A percentile compares a stretch with the other conserved stretches of the same genome.
Conservation (phyloP, 2,888 invertebrate species). For the Zelleria hepariella region DNA sequence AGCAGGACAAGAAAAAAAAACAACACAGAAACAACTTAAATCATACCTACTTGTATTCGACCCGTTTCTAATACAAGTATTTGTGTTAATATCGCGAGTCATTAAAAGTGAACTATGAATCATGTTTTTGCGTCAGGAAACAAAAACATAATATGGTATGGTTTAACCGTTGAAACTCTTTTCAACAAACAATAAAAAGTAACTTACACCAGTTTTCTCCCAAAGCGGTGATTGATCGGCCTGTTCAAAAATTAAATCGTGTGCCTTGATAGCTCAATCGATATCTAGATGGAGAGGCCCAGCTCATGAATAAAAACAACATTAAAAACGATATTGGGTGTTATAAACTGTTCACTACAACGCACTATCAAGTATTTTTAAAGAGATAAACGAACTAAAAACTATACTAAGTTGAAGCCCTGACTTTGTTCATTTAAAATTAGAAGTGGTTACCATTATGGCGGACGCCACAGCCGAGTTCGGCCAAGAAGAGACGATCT, state of each 20-base stretch:
- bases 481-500: no score
- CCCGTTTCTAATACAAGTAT: no score
- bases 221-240: constrained; percentile 23
- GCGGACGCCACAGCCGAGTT: no score
- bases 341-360: constrained; percentile 1
- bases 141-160: no score
- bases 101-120: no score
- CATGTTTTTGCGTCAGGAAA: no score
- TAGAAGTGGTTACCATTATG: no score
- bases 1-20: no score
- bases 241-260: constrained; percentile 21
- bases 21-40: no score
- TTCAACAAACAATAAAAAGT: constrained; percentile 17
- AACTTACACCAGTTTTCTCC: constrained; percentile 22
- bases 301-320: constrained; percentile 50
- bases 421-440: neutral
- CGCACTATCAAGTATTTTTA: neutral
- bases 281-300: constrained; percentile 20
- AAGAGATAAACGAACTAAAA: neutral
- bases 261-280: constrained; percentile 46
- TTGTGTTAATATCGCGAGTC: no score
- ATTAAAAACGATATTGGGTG: constrained; percentile 24
- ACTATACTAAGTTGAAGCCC: neutral
- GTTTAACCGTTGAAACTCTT: neutral
- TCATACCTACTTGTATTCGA: no score